phyloP scores from a whole-genome alignment of 2,113 vertebrate genomes.

The Oryzias woworae region DNA sequence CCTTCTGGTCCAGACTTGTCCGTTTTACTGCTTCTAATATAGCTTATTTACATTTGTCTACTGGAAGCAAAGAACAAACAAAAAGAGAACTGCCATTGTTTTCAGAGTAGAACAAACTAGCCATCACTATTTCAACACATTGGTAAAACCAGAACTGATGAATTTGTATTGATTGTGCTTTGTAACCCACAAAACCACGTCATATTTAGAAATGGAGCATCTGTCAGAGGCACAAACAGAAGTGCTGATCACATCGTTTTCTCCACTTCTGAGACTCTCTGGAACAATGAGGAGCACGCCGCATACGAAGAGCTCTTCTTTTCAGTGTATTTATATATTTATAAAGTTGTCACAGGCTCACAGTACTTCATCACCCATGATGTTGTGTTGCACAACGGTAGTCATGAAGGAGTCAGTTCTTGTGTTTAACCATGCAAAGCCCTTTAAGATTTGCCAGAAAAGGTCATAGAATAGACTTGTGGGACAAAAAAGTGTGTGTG shows the following conservation, averaged over 20 bases:
- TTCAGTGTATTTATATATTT: slow-evolving; percentile 80
- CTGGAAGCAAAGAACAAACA: slow-evolving; percentile 65
- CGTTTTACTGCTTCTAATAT: slow-evolving; percentile 73
- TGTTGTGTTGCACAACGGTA: slow-evolving; percentile 55
- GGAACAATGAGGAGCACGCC: slow-evolving; percentile 74
- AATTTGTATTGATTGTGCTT: slow-evolving; percentile 79
- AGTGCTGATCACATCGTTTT: slow-evolving; percentile 72
- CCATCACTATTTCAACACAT: slow-evolving; percentile 66
- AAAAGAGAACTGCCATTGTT: slow-evolving; percentile 59
- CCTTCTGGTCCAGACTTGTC: slow-evolving; percentile 74
- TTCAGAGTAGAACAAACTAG: slow-evolving; percentile 72
- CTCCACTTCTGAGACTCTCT: slow-evolving; percentile 68
- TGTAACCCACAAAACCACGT: slow-evolving; percentile 80
- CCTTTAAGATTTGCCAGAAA: slow-evolving; percentile 78
- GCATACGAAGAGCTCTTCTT: slow-evolving; percentile 73
- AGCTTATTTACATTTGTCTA: slow-evolving; percentile 83
- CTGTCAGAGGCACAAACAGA: slow-evolving; percentile 69
- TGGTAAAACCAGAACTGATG: slow-evolving; percentile 48
- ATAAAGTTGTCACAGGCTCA: slow-evolving; percentile 77
- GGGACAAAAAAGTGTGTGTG: slow-evolving; percentile 29
- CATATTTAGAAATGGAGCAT: slow-evolving; percentile 65
- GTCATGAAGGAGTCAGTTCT: slow-evolving; percentile 55
- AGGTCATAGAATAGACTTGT: slow-evolving; percentile 77
- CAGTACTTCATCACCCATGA: slow-evolving; percentile 59
- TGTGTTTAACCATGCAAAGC: slow-evolving; percentile 73